Evolutionary conservation across 2,888 invertebrate genomes (phyloP).

Genomic region (Trilocha varians): DNA sequence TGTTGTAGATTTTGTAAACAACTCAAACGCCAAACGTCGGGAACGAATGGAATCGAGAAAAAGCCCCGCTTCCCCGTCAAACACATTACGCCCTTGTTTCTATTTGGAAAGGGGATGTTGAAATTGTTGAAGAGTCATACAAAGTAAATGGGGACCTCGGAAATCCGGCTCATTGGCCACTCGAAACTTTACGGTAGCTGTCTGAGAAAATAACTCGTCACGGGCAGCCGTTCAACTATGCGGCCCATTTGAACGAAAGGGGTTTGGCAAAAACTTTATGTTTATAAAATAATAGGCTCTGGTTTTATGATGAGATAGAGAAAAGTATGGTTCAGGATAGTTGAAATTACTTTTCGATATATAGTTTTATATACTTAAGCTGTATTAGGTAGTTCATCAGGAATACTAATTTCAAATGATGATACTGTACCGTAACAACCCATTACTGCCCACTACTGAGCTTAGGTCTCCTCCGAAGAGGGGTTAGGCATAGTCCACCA

Average conservation of each 20-base stretch:
- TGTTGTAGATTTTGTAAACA: background rate
- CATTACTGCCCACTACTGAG: too few relatives aligned
- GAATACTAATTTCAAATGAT: too few relatives aligned
- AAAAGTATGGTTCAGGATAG: too few relatives aligned
- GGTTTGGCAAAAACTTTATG: background rate
- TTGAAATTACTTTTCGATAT: too few relatives aligned
- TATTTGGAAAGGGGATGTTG: slow-evolving; percentile 50
- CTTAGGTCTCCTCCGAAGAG: too few relatives aligned
- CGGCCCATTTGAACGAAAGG: background rate
- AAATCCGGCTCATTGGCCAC: slow-evolving; percentile 48
- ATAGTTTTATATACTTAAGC: too few relatives aligned
- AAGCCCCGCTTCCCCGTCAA: slow-evolving; percentile 7
- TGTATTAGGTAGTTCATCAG: too few relatives aligned
- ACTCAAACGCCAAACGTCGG: slow-evolving; percentile 2
- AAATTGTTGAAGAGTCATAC: slow-evolving; percentile 54
- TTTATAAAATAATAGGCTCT: background rate
- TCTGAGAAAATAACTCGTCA: slow-evolving; percentile 28
- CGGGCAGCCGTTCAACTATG: slow-evolving; percentile 10
- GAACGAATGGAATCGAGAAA: slow-evolving; percentile 3
- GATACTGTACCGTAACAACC: too few relatives aligned
- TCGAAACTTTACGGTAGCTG: slow-evolving; percentile 40
- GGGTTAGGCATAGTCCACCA: too few relatives aligned
- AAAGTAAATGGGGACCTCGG: slow-evolving; percentile 44
- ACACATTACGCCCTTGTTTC: slow-evolving; percentile 30
- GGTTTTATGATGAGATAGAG: background rate